These are phyloP conservation scores for Palythoa heliodiscus DNA, from an alignment of 92 coral and sea anemone genomes.

Conservation along the genomic window DNA sequence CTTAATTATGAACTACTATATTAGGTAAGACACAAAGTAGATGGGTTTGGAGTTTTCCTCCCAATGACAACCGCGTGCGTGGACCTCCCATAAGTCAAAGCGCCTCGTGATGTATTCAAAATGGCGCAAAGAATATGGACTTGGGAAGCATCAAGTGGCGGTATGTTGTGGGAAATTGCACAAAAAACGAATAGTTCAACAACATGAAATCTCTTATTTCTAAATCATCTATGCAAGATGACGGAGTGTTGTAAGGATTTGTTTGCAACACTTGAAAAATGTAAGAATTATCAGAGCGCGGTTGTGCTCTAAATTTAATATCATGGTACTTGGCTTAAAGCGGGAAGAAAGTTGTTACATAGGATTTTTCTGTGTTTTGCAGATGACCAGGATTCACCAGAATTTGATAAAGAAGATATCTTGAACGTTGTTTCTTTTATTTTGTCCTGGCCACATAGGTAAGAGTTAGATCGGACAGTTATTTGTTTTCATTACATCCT, in stretches of 20 bases:
- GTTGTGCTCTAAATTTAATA: background rate
- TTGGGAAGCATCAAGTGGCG: conserved; percentile 48
- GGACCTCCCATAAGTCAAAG: conserved; percentile 17
- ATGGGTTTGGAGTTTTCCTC: background rate
- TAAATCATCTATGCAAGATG: conserved; percentile 63
- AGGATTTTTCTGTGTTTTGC: conserved; percentile 25
- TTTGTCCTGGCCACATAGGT: conserved; percentile 98
- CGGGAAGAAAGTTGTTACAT: conserved; percentile 2
- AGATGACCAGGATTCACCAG: conserved; percentile 80
- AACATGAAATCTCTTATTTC: conserved; percentile 18
- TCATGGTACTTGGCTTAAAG: background rate
- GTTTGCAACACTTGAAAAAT: conserved; percentile 84
- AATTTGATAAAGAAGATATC: conserved; percentile 86
- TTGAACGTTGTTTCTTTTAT: conserved; percentile 79
- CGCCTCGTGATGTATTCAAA: conserved; percentile 60
- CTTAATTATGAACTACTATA: background rate
- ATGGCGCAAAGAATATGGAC: conserved; percentile 83
- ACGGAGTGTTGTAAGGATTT: conserved; percentile 98
- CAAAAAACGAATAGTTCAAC: conserved; percentile 53
- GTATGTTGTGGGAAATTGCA: conserved; percentile 54
- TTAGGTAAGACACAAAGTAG: background rate
- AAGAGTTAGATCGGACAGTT: conserved; percentile 28
- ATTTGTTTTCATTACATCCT: background rate
- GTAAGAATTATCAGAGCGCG: conserved; percentile 53
- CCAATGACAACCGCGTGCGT: conserved; percentile 3